These are phyloP conservation scores for Malacoctenus gilli DNA, from an alignment of 2,797 vertebrate genomes.

Conservation along the genomic window DNA sequence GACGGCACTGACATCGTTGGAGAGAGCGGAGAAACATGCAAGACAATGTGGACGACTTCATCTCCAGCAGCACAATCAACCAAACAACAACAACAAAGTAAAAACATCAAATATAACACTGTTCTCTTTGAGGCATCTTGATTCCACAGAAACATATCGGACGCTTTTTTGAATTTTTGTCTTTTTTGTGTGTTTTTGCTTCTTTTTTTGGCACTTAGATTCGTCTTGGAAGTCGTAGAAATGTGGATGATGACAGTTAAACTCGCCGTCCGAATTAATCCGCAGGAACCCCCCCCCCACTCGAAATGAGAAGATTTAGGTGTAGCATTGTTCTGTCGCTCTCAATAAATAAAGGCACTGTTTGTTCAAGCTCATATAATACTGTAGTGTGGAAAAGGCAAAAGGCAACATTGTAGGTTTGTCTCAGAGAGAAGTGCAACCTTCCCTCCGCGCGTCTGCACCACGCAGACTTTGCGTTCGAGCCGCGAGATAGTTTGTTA, in stretches of 20 bases:
- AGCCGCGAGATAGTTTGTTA: constrained; percentile 45
- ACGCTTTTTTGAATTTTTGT: constrained; percentile 43
- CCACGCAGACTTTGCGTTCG: constrained; percentile 27
- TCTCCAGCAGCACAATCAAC: constrained; percentile 52
- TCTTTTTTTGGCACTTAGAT: constrained; percentile 50
- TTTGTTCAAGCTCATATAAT: constrained; percentile 72
- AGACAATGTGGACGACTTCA: constrained; percentile 56
- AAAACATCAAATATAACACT: constrained; percentile 63
- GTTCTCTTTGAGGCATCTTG: constrained; percentile 34
- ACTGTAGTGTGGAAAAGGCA: constrained; percentile 70
- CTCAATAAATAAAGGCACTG: constrained; percentile 78
- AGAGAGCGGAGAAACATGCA: constrained; percentile 70
- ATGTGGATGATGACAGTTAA: constrained; percentile 10
- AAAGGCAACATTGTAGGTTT: constrained; percentile 61
- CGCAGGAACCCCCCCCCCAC: constrained; percentile 1
- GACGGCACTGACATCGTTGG: constrained; percentile 67
- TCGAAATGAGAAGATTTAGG: constrained; percentile 52
- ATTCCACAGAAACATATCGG: constrained; percentile 48
- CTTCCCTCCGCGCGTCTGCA: constrained; percentile 55
- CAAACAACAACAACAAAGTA: constrained; percentile 44
- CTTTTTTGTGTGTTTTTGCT: too few relatives aligned
- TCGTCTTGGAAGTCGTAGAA: constrained; percentile 26
- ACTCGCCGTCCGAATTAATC: constrained; percentile 22
- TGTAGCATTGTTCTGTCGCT: constrained; percentile 63
- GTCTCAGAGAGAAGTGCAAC: constrained; percentile 41